phyloP scores from a whole-genome alignment of 2,888 invertebrate genomes.

The Nemapogon koenigi region DNA sequence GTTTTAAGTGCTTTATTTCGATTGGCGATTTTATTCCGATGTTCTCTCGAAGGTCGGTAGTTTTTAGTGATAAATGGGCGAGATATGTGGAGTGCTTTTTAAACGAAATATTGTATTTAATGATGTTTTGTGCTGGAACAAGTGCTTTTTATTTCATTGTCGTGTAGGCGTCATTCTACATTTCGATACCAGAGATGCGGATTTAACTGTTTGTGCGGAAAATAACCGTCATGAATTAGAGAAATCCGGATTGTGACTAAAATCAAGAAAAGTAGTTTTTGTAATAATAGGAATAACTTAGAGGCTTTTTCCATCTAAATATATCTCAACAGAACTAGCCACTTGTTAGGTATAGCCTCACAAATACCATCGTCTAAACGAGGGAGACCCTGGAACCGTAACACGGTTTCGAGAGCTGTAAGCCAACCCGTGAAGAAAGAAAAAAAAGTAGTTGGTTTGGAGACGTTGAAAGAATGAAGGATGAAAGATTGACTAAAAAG shows the following conservation, averaged over 20 bases:
- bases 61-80: slow-evolving; percentile 62
- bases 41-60: slow-evolving; percentile 61
- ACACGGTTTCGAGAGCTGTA: too few species aligned
- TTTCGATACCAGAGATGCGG: slow-evolving; percentile 22
- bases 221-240: slow-evolving; percentile 33
- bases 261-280: background rate
- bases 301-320: too few species aligned
- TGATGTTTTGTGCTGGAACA: slow-evolving; percentile 47
- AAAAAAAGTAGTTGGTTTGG: too few species aligned
- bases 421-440: too few species aligned
- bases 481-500: too few species aligned
- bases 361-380: too few species aligned
- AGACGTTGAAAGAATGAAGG: too few species aligned
- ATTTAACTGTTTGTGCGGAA: too few species aligned
- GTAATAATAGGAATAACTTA: background rate
- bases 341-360: too few species aligned
- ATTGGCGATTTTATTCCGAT: slow-evolving; percentile 64
- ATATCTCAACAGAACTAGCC: too few species aligned
- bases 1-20: slow-evolving; percentile 65
- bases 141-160: slow-evolving; percentile 39
- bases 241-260: slow-evolving; percentile 7
- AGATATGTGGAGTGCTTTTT: slow-evolving; percentile 63
- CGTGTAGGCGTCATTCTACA: slow-evolving; percentile 34
- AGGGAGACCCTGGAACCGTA: too few species aligned
- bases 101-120: slow-evolving; percentile 63